Conservation (phyloP, 2,113 vertebrate species). For the Corythoichthys haematopterus region DNA sequence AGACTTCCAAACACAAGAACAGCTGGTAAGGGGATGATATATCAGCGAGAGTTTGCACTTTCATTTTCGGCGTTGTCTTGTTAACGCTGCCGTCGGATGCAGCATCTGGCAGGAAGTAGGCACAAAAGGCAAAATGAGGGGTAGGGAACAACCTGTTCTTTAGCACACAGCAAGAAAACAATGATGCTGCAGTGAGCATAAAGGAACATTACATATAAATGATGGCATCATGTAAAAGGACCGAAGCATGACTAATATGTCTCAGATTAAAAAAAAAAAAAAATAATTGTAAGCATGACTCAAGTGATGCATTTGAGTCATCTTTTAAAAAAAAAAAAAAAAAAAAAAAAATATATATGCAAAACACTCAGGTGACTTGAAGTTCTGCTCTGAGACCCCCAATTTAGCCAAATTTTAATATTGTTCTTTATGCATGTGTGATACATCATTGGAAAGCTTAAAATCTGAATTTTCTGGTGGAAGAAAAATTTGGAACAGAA, state of each 20-base stretch:
- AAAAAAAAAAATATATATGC: background rate
- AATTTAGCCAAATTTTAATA: no score
- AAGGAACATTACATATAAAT: slow-evolving; percentile 23
- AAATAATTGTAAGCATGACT: background rate
- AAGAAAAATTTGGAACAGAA: no score
- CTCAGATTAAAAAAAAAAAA: background rate
- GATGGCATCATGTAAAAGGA: slow-evolving; percentile 14
- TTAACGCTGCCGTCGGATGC: slow-evolving; percentile 57
- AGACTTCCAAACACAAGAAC: slow-evolving; percentile 61
- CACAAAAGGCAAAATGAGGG: slow-evolving; percentile 54
- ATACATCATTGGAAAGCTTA: no score
- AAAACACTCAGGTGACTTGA: no score
- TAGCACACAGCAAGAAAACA: slow-evolving; percentile 58
- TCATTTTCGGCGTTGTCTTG: slow-evolving; percentile 67
- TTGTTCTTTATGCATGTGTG: no score
- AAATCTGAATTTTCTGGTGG: no score
- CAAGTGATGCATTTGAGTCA: background rate
- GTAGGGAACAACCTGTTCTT: slow-evolving; percentile 59
- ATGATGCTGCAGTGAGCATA: slow-evolving; percentile 31
- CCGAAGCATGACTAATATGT: background rate
- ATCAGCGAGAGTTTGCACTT: slow-evolving; percentile 64
- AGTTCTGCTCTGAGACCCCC: no score
- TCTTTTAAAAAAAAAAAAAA: background rate
- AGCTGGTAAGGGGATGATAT: slow-evolving; percentile 69
- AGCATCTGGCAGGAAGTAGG: slow-evolving; percentile 69